Evolutionary conservation across 2,888 invertebrate species (phyloP).

Genomic region (Lymantria monacha): DNA sequence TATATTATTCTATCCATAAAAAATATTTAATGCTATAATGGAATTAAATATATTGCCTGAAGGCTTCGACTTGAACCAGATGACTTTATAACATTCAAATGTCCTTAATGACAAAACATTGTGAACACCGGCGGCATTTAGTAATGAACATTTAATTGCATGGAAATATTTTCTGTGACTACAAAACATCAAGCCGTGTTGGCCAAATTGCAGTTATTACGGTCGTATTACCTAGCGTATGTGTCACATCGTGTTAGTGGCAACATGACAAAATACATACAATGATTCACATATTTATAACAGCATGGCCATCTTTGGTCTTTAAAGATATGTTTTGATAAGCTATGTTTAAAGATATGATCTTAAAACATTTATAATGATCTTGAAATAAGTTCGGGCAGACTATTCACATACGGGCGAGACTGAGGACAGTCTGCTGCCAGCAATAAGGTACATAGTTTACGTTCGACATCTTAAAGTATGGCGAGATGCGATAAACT

Average conservation of each 20-base stretch:
- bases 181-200: slow-evolving; percentile 50
- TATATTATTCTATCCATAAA: not conserved
- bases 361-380: too few relatives aligned
- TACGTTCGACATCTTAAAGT: too few relatives aligned
- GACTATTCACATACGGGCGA: too few relatives aligned
- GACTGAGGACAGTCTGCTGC: too few relatives aligned
- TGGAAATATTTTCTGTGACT: slow-evolving; percentile 56
- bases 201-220: slow-evolving; percentile 57
- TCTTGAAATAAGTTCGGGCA: too few relatives aligned
- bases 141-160: slow-evolving; percentile 79
- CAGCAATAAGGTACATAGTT: too few relatives aligned
- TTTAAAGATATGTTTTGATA: too few relatives aligned
- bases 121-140: slow-evolving; percentile 49
- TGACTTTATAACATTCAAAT: slow-evolving; percentile 45
- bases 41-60: slow-evolving; percentile 9
- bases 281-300: too few relatives aligned
- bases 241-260: slow-evolving; percentile 2
- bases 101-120: slow-evolving; percentile 64
- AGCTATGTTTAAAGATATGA: too few relatives aligned
- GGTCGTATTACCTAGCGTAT: slow-evolving; percentile 9
- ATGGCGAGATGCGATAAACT: too few relatives aligned
- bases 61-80: slow-evolving; percentile 16
- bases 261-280: not conserved
- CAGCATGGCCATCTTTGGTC: too few relatives aligned
- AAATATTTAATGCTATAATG: not conserved